Conservation (phyloP, 2,113 vertebrate genomes). For the Cephalopterus ornatus region DNA sequence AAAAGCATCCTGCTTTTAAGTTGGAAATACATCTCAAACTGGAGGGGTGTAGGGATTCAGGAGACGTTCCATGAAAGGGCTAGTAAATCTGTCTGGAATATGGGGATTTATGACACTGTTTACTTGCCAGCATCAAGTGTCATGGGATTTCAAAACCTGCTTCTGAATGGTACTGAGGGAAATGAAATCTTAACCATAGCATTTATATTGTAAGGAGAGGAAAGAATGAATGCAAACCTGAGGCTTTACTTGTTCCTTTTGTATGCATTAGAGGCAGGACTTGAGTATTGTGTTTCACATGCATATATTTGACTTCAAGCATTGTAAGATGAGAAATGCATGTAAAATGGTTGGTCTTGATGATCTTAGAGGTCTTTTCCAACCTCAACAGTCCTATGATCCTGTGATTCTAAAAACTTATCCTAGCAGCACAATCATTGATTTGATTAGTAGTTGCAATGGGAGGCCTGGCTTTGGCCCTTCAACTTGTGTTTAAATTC, state of each 20-base stretch:
- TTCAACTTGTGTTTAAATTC: neutral
- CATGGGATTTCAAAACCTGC: neutral
- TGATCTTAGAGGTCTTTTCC: neutral
- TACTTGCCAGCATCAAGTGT: neutral
- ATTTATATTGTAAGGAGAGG: neutral
- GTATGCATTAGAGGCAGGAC: neutral
- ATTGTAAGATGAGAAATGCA: neutral
- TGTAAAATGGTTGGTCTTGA: neutral
- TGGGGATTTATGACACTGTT: neutral
- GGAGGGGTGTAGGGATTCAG: neutral
- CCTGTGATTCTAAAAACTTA: neutral
- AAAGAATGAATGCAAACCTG: neutral
- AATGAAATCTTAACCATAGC: neutral
- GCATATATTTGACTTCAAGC: neutral
- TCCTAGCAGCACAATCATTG: neutral
- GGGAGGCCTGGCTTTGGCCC: neutral
- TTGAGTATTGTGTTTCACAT: neutral
- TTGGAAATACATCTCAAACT: neutral
- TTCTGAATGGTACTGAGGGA: neutral
- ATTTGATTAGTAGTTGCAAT: neutral
- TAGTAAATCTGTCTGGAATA: neutral
- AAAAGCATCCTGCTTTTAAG: conserved; percentile 56
- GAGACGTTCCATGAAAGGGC: neutral
- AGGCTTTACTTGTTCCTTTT: neutral
- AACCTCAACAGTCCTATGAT: neutral